phyloP scores from a whole-genome alignment of 2,888 invertebrate species.

The Tribolium freemani region DNA sequence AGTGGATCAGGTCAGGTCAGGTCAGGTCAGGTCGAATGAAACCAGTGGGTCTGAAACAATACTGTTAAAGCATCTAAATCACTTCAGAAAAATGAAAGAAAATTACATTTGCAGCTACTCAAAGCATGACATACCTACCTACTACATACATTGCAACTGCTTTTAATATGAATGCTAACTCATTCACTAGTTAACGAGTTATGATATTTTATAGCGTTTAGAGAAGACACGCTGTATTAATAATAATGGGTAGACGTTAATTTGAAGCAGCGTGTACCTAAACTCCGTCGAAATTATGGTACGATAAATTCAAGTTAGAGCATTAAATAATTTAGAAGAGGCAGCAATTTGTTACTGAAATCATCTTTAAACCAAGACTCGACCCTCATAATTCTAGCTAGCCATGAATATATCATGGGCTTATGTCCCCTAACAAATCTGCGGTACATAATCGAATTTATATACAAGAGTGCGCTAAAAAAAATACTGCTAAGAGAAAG shows the following conservation, averaged over 20 bases:
- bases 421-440: conserved; percentile 66
- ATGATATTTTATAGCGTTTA: conserved; percentile 7
- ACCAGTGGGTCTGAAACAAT: no score
- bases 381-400: conserved; percentile 65
- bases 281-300: conserved; percentile 44
- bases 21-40: no score
- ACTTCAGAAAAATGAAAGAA: no score
- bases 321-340: conserved; percentile 66
- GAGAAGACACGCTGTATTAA: conserved; percentile 17
- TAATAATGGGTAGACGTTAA: conserved; percentile 41
- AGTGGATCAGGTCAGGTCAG: no score
- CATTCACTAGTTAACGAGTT: not conserved
- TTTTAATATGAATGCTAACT: no score
- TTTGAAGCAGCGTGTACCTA: conserved; percentile 36
- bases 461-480: conserved; percentile 66
- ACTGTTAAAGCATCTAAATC: no score
- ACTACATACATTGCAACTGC: no score
- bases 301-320: conserved; percentile 61
- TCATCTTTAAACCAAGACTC: conserved; percentile 64
- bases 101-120: no score
- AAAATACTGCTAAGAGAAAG: conserved; percentile 67
- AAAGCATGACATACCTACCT: no score
- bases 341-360: conserved; percentile 66
- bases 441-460: conserved; percentile 69
- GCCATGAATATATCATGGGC: conserved; percentile 67